Evolutionary conservation across 2,797 vertebrate genomes (phyloP).

Genomic region (Sciaenops ocellatus): DNA sequence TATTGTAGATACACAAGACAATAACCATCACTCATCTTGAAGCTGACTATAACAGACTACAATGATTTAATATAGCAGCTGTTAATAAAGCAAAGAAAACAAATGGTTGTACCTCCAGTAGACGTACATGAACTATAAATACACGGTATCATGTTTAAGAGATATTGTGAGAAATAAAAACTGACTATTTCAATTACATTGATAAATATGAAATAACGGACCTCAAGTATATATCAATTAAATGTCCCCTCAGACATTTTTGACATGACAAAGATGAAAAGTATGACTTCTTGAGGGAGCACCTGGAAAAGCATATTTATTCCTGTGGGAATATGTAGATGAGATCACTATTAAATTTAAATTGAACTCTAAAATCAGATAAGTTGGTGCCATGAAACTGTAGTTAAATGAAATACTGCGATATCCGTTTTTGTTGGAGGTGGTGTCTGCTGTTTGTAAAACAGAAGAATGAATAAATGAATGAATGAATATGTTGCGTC

Average conservation of each 20-base stretch:
- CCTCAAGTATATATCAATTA: too few relatives aligned
- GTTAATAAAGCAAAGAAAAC: slow-evolving; percentile 11
- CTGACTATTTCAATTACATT: background rate
- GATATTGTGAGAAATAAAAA: slow-evolving; percentile 9
- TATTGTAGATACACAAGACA: slow-evolving; percentile 11
- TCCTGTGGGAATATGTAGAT: background rate
- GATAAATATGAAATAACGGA: too few relatives aligned
- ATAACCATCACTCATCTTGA: slow-evolving; percentile 20
- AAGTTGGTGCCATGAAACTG: background rate
- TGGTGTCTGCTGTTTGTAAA: background rate
- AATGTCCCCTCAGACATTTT: too few relatives aligned
- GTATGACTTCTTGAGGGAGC: too few relatives aligned
- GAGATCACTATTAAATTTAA: background rate
- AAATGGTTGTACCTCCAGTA: background rate
- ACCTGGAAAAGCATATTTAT: too few relatives aligned
- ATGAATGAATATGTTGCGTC: background rate
- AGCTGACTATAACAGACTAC: background rate
- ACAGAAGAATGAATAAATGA: slow-evolving; percentile 2
- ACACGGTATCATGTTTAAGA: background rate
- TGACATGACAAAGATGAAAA: too few relatives aligned
- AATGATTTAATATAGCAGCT: slow-evolving; percentile 1
- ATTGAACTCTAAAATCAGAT: background rate
- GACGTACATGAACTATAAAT: background rate
- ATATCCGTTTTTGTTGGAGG: slow-evolving; percentile 5
- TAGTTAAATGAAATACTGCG: background rate